A percentile compares a stretch with the other conserved stretches of the same genome.
phyloP scores from a whole-genome alignment of 2,888 invertebrate genomes.

The Agrochola lychnidis region DNA sequence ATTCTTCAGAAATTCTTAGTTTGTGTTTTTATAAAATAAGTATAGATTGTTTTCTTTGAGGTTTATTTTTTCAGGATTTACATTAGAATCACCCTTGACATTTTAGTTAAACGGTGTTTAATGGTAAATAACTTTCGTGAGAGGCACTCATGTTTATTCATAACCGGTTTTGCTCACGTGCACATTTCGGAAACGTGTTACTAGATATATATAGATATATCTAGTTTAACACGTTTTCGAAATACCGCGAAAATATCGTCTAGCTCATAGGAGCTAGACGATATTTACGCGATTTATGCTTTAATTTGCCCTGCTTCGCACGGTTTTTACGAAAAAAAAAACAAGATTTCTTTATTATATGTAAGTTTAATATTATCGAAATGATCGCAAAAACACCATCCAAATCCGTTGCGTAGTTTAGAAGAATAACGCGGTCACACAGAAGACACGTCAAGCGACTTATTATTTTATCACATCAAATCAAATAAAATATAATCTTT shows the following conservation, averaged over 20 bases:
- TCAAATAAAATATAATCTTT: too few relatives aligned
- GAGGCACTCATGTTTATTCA: conserved; percentile 17
- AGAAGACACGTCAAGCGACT: too few relatives aligned
- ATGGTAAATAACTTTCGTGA: conserved; percentile 18
- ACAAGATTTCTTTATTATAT: too few relatives aligned
- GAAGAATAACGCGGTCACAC: too few relatives aligned
- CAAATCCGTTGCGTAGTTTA: too few relatives aligned
- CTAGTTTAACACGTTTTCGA: too few relatives aligned
- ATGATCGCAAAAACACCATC: too few relatives aligned
- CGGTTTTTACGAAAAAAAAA: too few relatives aligned
- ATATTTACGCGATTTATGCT: background rate
- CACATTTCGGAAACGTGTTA: conserved; percentile 8
- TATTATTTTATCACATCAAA: too few relatives aligned
- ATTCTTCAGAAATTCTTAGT: conserved; percentile 23
- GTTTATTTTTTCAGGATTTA: background rate
- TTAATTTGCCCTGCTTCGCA: background rate
- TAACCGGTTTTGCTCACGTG: conserved; percentile 6
- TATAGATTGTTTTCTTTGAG: conserved; percentile 9
- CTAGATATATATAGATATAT: background rate
- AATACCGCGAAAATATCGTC: too few relatives aligned
- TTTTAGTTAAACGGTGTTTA: conserved; percentile 11
- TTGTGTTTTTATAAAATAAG: conserved; percentile 23
- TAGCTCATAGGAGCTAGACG: too few relatives aligned
- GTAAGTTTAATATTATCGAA: too few relatives aligned
- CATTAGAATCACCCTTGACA: conserved; percentile 26